Evolutionary conservation across 2,888 invertebrate genomes (phyloP), one percentile per base, ranked within the genome.

Genomic region (Athalia circularis): DNA sequence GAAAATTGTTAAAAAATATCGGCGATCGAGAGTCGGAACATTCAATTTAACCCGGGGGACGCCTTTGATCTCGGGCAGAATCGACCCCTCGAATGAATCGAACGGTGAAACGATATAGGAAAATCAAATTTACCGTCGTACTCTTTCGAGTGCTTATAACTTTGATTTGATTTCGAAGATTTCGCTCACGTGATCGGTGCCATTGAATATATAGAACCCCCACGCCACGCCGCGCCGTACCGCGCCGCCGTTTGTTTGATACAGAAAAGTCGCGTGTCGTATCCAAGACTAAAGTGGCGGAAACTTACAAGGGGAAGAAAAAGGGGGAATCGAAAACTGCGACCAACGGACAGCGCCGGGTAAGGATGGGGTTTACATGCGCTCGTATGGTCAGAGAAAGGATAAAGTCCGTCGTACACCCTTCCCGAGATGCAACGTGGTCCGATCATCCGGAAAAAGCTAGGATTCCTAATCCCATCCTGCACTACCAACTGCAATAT

Each of bases 361-460:
- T 29, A 0, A 59, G 72, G 72, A 61, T 72, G 59, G 45, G 45
- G 57, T 57, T 72, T 72, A 43, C 72, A n/a, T 59, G 43, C 72
- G 72, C 72, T 43, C 29, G 29, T 29, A 29, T 64, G 75, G 75
- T 64, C 75, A 75, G 75, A 75, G 75, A 62, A 75, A 75, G 75
- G 62, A 75, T 75, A 75, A 64, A 75, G 75, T 62, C 75, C 47
- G 48, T 50, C 62, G 50, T 74, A 29, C 74, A n/a, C 50, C 61
- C 62, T 50, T 52, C 13, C 59, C 80, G 80, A 76, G 81, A 81
- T 84, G 86, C 86, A 85, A 83, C 84, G 79, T 9, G 43, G 85
- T 79, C 85, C 86, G 86, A 89, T 88, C 88, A 88, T 82, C 85
- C 87, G 86, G 84, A 87, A 88, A 88, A 87, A 62, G 75, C 45